These are phyloP conservation scores for Kryphioiulus occultus DNA, from an alignment of 2,888 invertebrate genomes.

Conservation along the genomic window DNA sequence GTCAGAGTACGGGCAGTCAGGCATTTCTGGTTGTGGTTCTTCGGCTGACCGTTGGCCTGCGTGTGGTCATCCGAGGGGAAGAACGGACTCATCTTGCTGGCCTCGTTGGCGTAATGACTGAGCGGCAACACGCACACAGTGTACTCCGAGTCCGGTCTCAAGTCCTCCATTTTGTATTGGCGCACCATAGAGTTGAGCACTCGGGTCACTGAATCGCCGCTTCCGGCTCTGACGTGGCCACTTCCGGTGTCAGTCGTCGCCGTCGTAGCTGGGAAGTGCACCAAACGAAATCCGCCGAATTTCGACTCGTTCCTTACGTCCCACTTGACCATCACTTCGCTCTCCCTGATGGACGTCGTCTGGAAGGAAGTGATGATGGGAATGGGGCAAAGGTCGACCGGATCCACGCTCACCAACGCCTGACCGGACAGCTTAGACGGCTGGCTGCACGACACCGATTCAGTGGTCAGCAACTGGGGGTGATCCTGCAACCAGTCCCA, in stretches of 20 bases:
- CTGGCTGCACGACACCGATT: slow-evolving; percentile 71
- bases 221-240: neutral
- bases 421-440: slow-evolving; percentile 80
- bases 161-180: slow-evolving; percentile 75
- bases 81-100: slow-evolving; percentile 57
- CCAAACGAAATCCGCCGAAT: slow-evolving; percentile 83
- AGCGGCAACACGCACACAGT: slow-evolving; percentile 87
- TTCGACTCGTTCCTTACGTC: slow-evolving; percentile 83
- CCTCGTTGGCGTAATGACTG: slow-evolving; percentile 71
- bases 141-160: slow-evolving; percentile 82
- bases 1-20: slow-evolving; percentile 55
- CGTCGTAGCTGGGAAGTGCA: slow-evolving; percentile 70
- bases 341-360: slow-evolving; percentile 87
- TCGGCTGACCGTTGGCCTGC: slow-evolving; percentile 54
- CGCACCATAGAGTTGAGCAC: slow-evolving; percentile 61
- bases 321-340: slow-evolving; percentile 78
- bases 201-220: neutral
- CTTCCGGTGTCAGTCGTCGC: too few species aligned
- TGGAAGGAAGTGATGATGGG: slow-evolving; percentile 83
- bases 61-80: slow-evolving; percentile 54
- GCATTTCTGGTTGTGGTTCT: slow-evolving; percentile 52
- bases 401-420: slow-evolving; percentile 78
- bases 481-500: slow-evolving; percentile 94
- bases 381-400: slow-evolving; percentile 83
- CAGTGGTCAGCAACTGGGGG: slow-evolving; percentile 72